phyloP scores from a whole-genome alignment of 2,113 vertebrate genomes.

The Pteronura brasiliensis region DNA sequence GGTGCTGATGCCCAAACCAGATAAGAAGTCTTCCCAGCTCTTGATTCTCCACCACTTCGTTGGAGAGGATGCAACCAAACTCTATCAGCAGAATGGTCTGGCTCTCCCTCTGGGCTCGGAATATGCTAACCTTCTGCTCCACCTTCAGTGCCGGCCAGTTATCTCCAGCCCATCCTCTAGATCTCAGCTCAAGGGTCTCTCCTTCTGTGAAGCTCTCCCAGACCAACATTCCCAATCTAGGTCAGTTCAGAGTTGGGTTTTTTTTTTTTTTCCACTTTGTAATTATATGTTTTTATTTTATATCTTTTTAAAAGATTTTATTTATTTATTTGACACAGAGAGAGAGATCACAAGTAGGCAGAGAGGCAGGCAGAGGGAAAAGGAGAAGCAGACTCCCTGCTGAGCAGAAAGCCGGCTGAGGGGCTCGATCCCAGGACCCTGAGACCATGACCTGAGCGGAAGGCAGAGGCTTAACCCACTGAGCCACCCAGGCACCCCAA shows the following conservation, averaged over 20 bases:
- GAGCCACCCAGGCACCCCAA: no score
- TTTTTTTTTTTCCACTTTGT: not conserved
- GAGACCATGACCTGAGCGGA: no score
- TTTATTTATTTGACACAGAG: no score
- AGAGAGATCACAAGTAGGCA: no score
- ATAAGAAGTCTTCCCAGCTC: not conserved
- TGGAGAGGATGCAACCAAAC: not conserved
- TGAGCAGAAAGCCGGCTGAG: no score
- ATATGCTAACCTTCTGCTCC: not conserved
- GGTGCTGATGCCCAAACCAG: not conserved
- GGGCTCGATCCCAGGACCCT: no score
- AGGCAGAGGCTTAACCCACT: no score
- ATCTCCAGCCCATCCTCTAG: no score
- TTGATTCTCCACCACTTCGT: not conserved
- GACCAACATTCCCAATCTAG: not conserved
- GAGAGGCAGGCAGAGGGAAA: no score
- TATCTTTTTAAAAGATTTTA: no score
- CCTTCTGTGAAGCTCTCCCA: not conserved
- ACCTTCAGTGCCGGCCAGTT: not conserved
- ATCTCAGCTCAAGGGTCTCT: not conserved
- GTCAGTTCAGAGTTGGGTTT: not conserved
- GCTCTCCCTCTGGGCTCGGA: not conserved
- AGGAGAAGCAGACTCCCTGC: no score
- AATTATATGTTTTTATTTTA: not conserved
- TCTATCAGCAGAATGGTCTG: not conserved